Conservation (phyloP, 2,888 invertebrate genomes). For the Cantharis rustica region DNA sequence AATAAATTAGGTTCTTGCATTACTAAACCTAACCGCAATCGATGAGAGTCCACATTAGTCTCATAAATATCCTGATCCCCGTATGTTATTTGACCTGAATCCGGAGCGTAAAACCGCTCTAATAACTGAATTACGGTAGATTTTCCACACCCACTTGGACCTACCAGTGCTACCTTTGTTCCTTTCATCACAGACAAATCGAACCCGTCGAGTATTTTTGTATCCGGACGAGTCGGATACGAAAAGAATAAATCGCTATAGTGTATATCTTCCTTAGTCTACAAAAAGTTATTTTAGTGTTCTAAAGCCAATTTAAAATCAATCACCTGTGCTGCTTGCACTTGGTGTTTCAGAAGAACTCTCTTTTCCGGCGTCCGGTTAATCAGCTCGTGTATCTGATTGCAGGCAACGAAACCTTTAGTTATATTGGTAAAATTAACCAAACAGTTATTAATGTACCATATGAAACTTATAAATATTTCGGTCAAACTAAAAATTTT, state of each 20-base stretch:
- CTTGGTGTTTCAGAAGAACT: too few species aligned
- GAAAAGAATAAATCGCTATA: slow-evolving; percentile 71
- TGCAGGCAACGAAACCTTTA: neutral
- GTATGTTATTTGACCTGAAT: slow-evolving; percentile 62
- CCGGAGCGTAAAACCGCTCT: slow-evolving; percentile 82
- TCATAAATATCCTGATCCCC: slow-evolving; percentile 41
- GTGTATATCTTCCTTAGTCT: neutral
- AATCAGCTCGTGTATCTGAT: neutral
- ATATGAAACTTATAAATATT: too few species aligned
- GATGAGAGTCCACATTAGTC: slow-evolving; percentile 34
- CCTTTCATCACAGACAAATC: slow-evolving; percentile 66
- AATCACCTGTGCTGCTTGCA: too few species aligned
- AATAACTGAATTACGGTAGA: slow-evolving; percentile 84
- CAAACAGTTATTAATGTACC: too few species aligned
- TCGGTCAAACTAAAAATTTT: too few species aligned
- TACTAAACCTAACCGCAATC: slow-evolving; percentile 83
- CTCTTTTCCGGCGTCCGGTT: neutral
- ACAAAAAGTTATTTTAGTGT: too few species aligned
- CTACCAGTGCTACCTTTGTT: slow-evolving; percentile 79
- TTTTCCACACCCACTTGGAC: slow-evolving; percentile 85
- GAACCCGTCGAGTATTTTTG: slow-evolving; percentile 64
- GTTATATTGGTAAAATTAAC: slow-evolving; percentile 12
- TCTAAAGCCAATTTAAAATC: too few species aligned
- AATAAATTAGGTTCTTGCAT: slow-evolving; percentile 93
- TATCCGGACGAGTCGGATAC: slow-evolving; percentile 77